Percentiles rank a stretch among this genome's conserved stretches.
phyloP scores from a whole-genome alignment of 2,888 invertebrate genomes.

The Hybos culiciformis region DNA sequence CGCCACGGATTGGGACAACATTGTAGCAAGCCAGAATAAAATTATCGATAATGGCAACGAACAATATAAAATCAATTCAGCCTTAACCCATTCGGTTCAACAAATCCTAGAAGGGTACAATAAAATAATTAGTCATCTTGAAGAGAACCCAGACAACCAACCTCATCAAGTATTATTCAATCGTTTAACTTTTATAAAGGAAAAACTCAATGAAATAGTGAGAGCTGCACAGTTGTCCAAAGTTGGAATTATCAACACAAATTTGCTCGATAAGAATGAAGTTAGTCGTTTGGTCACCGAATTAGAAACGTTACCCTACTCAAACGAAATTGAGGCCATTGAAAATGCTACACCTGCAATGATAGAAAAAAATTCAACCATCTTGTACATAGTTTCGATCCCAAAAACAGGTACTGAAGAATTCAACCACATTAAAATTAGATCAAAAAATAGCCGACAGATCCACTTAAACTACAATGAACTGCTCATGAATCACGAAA shows the following conservation, averaged over 20 bases:
- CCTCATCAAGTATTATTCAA: neutral
- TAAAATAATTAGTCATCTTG: neutral
- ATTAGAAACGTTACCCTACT: conserved; percentile 12
- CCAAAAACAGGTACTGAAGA: conserved; percentile 5
- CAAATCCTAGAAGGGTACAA: conserved; percentile 1
- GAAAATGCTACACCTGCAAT: conserved; percentile 12
- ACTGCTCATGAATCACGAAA: neutral
- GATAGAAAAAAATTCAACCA: conserved; percentile 11
- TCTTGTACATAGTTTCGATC: conserved; percentile 11
- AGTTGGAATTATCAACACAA: conserved; percentile 10
- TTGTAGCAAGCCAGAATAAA: conserved; percentile 3
- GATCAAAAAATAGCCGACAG: neutral
- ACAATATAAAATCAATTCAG: conserved; percentile 11
- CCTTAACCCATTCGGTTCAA: conserved; percentile 1
- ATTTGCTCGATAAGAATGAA: conserved; percentile 9
- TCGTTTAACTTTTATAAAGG: conserved; percentile 3
- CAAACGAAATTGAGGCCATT: conserved; percentile 12
- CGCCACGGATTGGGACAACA: conserved; percentile 4
- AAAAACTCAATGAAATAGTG: conserved; percentile 10
- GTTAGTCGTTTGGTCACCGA: conserved; percentile 7
- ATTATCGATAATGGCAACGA: conserved; percentile 9
- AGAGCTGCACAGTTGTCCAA: conserved; percentile 10
- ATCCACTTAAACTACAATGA: neutral
- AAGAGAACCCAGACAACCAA: conserved; percentile 1
- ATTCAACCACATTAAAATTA: conserved; percentile 2